These are phyloP conservation scores for Spea hammondii DNA, from an alignment of 2,797 vertebrate species.

Conservation along the genomic window DNA sequence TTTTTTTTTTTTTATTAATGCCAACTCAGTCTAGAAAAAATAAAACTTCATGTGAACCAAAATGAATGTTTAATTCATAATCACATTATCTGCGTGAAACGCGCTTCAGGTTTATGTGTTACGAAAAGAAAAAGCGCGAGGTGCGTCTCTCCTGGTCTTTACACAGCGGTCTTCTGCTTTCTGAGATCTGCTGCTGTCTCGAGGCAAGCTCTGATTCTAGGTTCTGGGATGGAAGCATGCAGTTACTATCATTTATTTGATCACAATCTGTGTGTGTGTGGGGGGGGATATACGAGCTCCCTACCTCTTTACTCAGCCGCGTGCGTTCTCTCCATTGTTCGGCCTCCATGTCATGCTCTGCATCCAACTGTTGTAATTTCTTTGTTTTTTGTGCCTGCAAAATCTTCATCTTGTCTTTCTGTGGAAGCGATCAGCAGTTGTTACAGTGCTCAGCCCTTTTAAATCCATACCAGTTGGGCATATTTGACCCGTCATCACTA, in stretches of 20 bases:
- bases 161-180: background rate
- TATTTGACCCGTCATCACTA: too few relatives aligned
- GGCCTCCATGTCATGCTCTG: constrained; percentile 68
- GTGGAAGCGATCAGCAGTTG: background rate
- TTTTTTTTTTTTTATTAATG: too few relatives aligned
- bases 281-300: background rate
- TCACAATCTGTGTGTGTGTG: too few relatives aligned
- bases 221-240: constrained; percentile 53
- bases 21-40: constrained; percentile 11
- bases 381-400: constrained; percentile 65
- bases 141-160: background rate
- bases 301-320: constrained; percentile 62
- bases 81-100: too few relatives aligned
- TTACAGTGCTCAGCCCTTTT: background rate
- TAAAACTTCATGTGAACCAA: constrained; percentile 16
- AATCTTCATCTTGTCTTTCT: constrained; percentile 66
- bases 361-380: constrained; percentile 64
- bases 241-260: background rate
- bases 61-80: constrained; percentile 8
- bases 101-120: background rate
- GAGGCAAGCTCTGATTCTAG: constrained; percentile 66
- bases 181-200: constrained; percentile 48
- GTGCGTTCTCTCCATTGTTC: constrained; percentile 66
- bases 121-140: constrained; percentile 36
- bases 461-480: too few relatives aligned